Conservation (phyloP, 2,888 invertebrate species). For the Theodoxus fluviatilis region DNA sequence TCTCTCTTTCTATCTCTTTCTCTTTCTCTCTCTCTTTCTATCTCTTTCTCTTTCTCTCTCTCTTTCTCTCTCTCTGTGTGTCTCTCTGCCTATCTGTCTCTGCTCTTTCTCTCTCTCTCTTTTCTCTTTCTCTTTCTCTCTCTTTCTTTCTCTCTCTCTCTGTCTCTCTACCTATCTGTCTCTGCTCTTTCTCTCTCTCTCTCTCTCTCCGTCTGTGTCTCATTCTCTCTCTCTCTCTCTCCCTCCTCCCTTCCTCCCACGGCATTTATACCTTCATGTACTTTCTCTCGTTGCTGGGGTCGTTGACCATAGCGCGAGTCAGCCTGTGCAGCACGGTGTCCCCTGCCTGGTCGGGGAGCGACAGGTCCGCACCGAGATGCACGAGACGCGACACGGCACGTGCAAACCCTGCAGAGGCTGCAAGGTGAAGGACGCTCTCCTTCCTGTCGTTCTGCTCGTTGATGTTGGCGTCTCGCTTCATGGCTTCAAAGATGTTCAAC, state of each 20-base stretch:
- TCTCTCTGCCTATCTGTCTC: no score
- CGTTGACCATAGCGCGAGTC: conserved; percentile 38
- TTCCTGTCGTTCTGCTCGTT: conserved; percentile 43
- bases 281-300: conserved; percentile 31
- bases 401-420: conserved; percentile 40
- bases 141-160: neutral
- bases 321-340: conserved; percentile 57
- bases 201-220: neutral
- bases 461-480: conserved; percentile 52
- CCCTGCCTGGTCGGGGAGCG: conserved; percentile 44
- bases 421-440: conserved; percentile 49
- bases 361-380: conserved; percentile 37
- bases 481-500: conserved; percentile 52
- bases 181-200: neutral
- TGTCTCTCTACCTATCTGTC: neutral
- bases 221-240: neutral
- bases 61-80: no score
- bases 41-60: no score
- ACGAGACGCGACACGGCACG: conserved; percentile 37
- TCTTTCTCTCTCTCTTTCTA: no score
- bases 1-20: no score
- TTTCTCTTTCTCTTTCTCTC: neutral
- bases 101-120: no score
- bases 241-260: neutral
- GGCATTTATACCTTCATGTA: conserved; percentile 44